Percentiles rank a stretch among this genome's conserved stretches.
Conservation (phyloP, 2,113 vertebrate genomes). For the Microtus pennsylvanicus region DNA sequence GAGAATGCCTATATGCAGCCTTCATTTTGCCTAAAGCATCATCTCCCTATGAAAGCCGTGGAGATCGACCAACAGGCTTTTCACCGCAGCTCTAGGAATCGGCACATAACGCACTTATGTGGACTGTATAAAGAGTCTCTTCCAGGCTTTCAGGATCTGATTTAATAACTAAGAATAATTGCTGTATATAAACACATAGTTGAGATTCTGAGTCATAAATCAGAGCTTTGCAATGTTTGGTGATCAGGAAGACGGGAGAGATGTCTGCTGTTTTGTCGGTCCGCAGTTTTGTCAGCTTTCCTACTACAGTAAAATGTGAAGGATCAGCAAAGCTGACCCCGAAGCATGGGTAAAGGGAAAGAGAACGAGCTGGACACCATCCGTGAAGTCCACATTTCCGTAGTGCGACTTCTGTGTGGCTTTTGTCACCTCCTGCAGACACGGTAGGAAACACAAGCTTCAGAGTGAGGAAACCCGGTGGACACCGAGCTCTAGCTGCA, state of each 20-base stretch:
- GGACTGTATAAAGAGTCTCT: not conserved
- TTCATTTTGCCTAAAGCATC: not conserved
- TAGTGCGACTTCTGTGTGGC: not conserved
- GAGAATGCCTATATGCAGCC: not conserved
- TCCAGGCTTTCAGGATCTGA: not conserved
- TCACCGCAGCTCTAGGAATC: not conserved
- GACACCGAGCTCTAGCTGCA: not conserved
- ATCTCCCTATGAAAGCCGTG: not conserved
- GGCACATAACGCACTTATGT: not conserved
- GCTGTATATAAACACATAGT: not conserved
- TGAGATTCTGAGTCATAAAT: not conserved
- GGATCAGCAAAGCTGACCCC: not conserved
- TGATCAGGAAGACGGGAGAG: not conserved
- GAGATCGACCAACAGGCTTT: not conserved
- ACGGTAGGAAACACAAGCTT: not conserved
- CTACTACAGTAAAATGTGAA: not conserved
- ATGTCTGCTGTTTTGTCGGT: not conserved
- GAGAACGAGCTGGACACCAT: not conserved
- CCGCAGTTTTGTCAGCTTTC: not conserved
- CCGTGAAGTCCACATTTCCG: not conserved
- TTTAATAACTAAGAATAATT: not conserved
- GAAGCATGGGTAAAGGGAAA: not conserved
- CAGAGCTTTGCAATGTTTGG: not conserved
- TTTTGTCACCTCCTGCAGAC: not conserved
- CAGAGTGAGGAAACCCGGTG: not conserved